Evolutionary conservation across 1,140 invertebrate genomes (phyloP), one percentile per base, ranked within the genome.

Genomic region (Drosophila busckii): DNA sequence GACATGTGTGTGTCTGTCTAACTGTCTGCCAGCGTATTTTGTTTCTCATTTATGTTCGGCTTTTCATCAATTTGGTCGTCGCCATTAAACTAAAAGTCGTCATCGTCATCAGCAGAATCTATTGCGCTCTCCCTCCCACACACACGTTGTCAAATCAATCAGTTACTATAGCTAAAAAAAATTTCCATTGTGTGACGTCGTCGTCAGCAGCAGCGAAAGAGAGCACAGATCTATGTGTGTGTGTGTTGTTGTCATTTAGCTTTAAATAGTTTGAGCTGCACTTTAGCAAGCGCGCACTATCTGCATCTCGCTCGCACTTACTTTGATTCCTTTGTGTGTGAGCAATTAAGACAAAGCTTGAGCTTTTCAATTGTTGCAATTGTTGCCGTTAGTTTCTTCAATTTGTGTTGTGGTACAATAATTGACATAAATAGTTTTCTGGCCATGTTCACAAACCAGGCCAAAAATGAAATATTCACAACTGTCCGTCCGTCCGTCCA

Each of bases 341-440:
- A n/a, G n/a, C n/a, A n/a, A n/a, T n/a, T n/a, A n/a, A n/a, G n/a
- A n/a, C n/a, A n/a, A n/a, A n/a, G n/a, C n/a, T n/a, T n/a, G n/a
- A n/a, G n/a, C n/a, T n/a, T n/a, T n/a, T n/a, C n/a, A n/a, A n/a
- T n/a, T n/a, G n/a, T n/a, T n/a, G n/a, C n/a, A n/a, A n/a, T n/a
- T n/a, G n/a, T n/a, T n/a, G n/a, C n/a, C n/a, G n/a, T n/a, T 70
- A 80, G 73, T 71, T 73, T 78, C 80, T 63, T 78, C 73, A 73
- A 78, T 80, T 80, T 78, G 71, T 75, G 73, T 78, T 64, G 34
- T 78, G 80, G 75, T 80, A 35, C 58, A 71, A 78, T 80, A 78
- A 78, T 78, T 78, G 71, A 80, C 71, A 78, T 59, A 80, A 73
- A 80, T 73, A 55, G n/a, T n/a, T n/a, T n/a, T 54, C 49, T 60